A percentile compares a stretch with the other conserved stretches of the same genome.
phyloP scores from a whole-genome alignment of 1,140 invertebrate species.

The Drosophila athabasca region DNA sequence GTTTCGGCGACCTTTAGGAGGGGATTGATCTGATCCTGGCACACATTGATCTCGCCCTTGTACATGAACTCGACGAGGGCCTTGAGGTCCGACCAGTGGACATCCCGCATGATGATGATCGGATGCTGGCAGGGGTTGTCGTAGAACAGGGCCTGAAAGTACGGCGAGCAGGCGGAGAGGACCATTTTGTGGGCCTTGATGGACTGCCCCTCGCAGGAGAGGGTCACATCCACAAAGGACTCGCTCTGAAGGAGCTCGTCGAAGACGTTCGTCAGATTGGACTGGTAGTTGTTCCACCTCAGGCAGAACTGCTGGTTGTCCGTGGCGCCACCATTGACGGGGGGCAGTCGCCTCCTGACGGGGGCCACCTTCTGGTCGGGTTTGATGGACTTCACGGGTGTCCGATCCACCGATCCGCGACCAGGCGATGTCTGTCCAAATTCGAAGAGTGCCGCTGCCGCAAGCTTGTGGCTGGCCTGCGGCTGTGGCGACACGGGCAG shows the following conservation, averaged over 20 bases:
- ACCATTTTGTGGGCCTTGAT: slow-evolving; percentile 97
- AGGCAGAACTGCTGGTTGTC: slow-evolving; percentile 89
- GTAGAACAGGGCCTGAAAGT: slow-evolving; percentile 95
- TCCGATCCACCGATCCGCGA: not conserved
- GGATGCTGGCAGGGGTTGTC: slow-evolving; percentile 96
- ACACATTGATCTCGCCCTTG: slow-evolving; percentile 96
- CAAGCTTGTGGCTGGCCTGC: slow-evolving; percentile 54
- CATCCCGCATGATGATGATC: slow-evolving; percentile 95
- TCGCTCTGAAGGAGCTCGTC: slow-evolving; percentile 95
- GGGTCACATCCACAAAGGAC: slow-evolving; percentile 95
- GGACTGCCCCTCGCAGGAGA: slow-evolving; percentile 95
- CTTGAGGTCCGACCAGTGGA: slow-evolving; percentile 93
- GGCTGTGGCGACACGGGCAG: slow-evolving; percentile 77
- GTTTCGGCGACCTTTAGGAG: slow-evolving; percentile 93
- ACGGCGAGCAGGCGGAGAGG: slow-evolving; percentile 95
- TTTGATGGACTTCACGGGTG: slow-evolving; percentile 16
- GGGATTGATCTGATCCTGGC: slow-evolving; percentile 94
- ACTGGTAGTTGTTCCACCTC: slow-evolving; percentile 97
- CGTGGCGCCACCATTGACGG: slow-evolving; percentile 28
- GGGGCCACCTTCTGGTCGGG: slow-evolving; percentile 16
- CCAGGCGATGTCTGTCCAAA: slow-evolving; percentile 40
- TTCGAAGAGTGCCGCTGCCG: slow-evolving; percentile 61
- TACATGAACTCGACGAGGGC: slow-evolving; percentile 97
- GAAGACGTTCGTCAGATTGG: slow-evolving; percentile 95
- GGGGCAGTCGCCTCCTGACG: slow-evolving; percentile 22